Percentiles rank a stretch among this genome's conserved stretches.
phyloP scores from a whole-genome alignment of 2,113 vertebrate genomes.

The Synodontis membranacea region DNA sequence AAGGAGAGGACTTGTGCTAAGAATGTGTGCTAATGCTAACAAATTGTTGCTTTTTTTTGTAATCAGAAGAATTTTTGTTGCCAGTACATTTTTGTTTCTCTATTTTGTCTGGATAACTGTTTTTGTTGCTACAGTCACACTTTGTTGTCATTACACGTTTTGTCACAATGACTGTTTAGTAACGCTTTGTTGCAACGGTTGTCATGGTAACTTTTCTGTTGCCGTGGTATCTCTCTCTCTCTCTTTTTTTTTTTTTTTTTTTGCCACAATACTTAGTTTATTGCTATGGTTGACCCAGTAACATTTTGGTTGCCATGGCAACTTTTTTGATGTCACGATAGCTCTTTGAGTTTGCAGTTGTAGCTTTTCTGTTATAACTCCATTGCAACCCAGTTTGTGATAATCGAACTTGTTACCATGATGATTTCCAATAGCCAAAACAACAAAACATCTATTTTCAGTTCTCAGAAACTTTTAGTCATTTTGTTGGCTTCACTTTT shows the following conservation, averaged over 20 bases:
- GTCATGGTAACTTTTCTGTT: neutral
- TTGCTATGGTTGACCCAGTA: no score
- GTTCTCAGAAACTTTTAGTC: neutral
- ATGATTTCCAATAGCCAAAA: neutral
- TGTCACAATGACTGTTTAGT: neutral
- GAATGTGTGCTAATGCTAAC: conserved; percentile 11
- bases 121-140: neutral
- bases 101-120: neutral
- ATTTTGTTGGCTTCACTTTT: neutral
- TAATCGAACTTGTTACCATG: neutral
- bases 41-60: neutral
- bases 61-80: no score
- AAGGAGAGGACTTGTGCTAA: neutral
- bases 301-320: neutral
- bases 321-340: neutral
- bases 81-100: no score
- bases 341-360: no score
- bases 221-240: no score
- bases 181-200: neutral
- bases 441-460: neutral
- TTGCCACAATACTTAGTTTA: no score
- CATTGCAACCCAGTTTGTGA: no score
- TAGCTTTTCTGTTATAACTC: no score
- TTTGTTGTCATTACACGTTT: neutral
- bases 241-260: no score